Percentiles rank a stretch among this genome's conserved stretches.
Evolutionary conservation across 1,140 invertebrate genomes (phyloP).

Genomic region (Drosophila orena): DNA sequence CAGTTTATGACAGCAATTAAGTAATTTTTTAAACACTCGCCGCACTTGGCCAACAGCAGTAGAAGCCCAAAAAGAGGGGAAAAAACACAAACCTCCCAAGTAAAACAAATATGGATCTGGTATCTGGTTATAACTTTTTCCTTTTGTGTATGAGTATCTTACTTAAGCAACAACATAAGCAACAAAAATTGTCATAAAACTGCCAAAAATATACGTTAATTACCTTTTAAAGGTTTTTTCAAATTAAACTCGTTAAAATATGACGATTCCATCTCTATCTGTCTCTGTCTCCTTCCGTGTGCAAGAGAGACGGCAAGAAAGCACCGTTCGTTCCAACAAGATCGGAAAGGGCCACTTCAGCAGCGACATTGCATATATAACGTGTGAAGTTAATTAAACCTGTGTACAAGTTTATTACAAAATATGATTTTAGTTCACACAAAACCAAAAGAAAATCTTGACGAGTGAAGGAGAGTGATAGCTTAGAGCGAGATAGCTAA

Average conservation of each 20-base stretch:
- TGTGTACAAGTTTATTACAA: slow-evolving; percentile 79
- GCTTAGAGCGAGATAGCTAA: slow-evolving; percentile 11
- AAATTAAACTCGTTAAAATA: slow-evolving; percentile 84
- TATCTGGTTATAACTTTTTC: slow-evolving; percentile 36
- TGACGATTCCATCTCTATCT: slow-evolving; percentile 24
- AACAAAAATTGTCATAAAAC: slow-evolving; percentile 74
- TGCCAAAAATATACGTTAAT: slow-evolving; percentile 83
- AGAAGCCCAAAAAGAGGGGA: background rate
- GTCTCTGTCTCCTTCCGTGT: slow-evolving; percentile 12
- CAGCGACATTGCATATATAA: slow-evolving; percentile 43
- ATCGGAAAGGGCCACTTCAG: slow-evolving; percentile 18
- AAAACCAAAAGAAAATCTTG: slow-evolving; percentile 11
- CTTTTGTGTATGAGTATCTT: slow-evolving; percentile 21
- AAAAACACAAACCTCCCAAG: slow-evolving; percentile 17
- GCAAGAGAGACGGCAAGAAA: slow-evolving; percentile 23
- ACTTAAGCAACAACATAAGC: slow-evolving; percentile 50
- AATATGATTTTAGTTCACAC: slow-evolving; percentile 79
- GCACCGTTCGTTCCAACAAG: slow-evolving; percentile 58
- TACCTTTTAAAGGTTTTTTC: slow-evolving; percentile 83
- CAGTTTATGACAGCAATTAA: slow-evolving; percentile 82
- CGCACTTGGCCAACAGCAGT: slow-evolving; percentile 59
- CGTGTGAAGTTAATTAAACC: slow-evolving; percentile 82
- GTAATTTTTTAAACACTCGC: slow-evolving; percentile 81
- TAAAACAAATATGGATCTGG: slow-evolving; percentile 71
- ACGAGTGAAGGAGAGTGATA: slow-evolving; percentile 1